These are phyloP conservation scores for Martes martes DNA, from an alignment of 2,113 vertebrate genomes.

Conservation along the genomic window DNA sequence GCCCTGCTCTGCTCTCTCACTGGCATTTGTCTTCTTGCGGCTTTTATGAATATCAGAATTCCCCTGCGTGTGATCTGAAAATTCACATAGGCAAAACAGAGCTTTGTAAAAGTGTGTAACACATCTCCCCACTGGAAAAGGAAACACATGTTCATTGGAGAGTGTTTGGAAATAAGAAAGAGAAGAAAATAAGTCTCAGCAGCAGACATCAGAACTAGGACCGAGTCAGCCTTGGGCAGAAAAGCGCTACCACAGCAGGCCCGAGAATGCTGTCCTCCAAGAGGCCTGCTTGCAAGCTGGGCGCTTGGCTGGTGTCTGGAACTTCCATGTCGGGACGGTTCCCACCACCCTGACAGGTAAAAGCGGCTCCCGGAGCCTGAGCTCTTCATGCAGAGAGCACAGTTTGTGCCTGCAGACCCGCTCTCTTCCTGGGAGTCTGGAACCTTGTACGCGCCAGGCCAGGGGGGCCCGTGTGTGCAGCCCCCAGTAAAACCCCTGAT, in stretches of 20 bases:
- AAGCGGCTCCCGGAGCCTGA: rapidly evolving
- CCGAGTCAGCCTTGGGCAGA: rapidly evolving
- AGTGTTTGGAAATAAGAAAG: not conserved
- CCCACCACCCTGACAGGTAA: rapidly evolving
- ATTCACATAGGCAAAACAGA: not conserved
- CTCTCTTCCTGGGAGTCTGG: not conserved
- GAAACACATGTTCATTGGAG: not conserved
- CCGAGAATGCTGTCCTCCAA: not conserved
- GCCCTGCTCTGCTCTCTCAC: not conserved
- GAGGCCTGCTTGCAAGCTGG: not conserved
- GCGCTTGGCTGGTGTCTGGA: not conserved
- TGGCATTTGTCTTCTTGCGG: not conserved
- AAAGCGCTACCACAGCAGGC: not conserved
- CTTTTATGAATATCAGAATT: not conserved
- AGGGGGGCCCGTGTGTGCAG: not conserved
- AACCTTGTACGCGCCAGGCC: not conserved
- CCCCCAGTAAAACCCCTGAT: no score
- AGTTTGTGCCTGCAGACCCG: not conserved
- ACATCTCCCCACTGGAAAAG: not conserved
- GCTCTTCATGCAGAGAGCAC: not conserved
- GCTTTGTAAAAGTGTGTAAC: not conserved
- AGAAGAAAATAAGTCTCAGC: not conserved
- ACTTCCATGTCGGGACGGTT: rapidly evolving
- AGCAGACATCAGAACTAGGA: not conserved
- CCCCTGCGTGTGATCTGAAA: not conserved